A percentile compares a stretch with the other conserved stretches of the same genome.
Conservation (phyloP, 2,797 vertebrate species). For the Micropoecilia bifurca region DNA sequence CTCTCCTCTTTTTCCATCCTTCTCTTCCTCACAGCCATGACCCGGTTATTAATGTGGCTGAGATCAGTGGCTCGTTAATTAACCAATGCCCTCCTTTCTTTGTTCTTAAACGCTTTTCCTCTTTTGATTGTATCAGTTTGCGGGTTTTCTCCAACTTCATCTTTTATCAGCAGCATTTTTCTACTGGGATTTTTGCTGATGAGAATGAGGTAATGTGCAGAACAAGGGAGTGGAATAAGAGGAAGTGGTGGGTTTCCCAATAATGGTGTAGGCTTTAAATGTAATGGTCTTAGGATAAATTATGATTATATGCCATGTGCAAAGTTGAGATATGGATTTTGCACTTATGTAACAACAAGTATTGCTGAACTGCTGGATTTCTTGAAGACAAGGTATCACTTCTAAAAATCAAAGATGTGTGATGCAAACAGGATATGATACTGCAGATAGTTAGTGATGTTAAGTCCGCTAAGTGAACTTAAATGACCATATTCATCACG, state of each 20-base stretch:
- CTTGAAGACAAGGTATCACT: conserved; percentile 6
- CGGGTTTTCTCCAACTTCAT: conserved; percentile 15
- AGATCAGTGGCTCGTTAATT: conserved; percentile 78
- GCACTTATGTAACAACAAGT: conserved; percentile 1
- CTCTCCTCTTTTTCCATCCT: conserved; percentile 56
- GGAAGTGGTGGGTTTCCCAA: conserved; percentile 16
- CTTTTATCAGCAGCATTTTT: conserved; percentile 58
- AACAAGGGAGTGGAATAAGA: conserved; percentile 18
- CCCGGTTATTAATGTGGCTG: conserved; percentile 74
- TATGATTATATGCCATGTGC: conserved; percentile 18
- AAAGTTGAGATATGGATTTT: conserved; percentile 22
- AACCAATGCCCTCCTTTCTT: conserved; percentile 47
- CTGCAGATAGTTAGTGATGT: not conserved
- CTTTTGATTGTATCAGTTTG: conserved; percentile 62
- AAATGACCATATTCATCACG: not conserved
- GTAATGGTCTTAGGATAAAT: conserved; percentile 27
- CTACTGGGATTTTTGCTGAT: conserved; percentile 40
- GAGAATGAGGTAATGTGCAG: conserved; percentile 62
- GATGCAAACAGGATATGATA: conserved; percentile 1
- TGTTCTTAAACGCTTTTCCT: conserved; percentile 36
- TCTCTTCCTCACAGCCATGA: conserved; percentile 60
- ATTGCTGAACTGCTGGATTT: not conserved
- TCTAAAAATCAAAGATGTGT: conserved; percentile 2
- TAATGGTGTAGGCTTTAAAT: conserved; percentile 33
- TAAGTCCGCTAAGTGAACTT: conserved; percentile 7